phyloP scores from a whole-genome alignment of 2,797 vertebrate genomes.

The Sebastes hubbsi region DNA sequence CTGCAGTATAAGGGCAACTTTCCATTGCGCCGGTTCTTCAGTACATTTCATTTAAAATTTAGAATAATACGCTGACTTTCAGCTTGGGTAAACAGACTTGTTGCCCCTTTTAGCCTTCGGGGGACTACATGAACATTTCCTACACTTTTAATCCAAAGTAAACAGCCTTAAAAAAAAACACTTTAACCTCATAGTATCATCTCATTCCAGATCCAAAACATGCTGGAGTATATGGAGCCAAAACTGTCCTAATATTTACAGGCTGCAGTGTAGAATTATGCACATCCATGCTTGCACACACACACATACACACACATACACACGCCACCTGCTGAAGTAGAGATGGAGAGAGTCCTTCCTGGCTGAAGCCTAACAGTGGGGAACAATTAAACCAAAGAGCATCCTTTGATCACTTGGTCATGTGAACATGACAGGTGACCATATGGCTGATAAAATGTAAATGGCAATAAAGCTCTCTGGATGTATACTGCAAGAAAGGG shows the following conservation, averaged over 20 bases:
- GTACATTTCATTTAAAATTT: not conserved
- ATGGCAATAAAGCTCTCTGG: slow-evolving; percentile 78
- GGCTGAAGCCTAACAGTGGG: slow-evolving; percentile 90
- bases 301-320: slow-evolving; percentile 5
- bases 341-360: slow-evolving; percentile 88
- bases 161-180: not conserved
- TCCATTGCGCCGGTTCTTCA: not conserved
- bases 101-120: not conserved
- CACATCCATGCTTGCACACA: slow-evolving; percentile 26
- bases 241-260: slow-evolving; percentile 33
- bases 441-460: slow-evolving; percentile 88
- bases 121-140: not conserved
- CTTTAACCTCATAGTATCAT: not conserved
- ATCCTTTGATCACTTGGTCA: slow-evolving; percentile 93
- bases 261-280: slow-evolving; percentile 26
- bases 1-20: not conserved
- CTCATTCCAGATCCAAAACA: not conserved
- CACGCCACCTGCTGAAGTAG: slow-evolving; percentile 88
- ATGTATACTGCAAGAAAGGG: slow-evolving; percentile 83
- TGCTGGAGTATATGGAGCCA: not conserved
- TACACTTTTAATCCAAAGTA: not conserved
- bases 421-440: slow-evolving; percentile 94
- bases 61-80: not conserved
- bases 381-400: slow-evolving; percentile 92
- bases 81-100: too few species aligned